A percentile compares a stretch with the other conserved stretches of the same genome.
phyloP scores from a whole-genome alignment of 2,113 vertebrate species.

The Archilochus colubris region DNA sequence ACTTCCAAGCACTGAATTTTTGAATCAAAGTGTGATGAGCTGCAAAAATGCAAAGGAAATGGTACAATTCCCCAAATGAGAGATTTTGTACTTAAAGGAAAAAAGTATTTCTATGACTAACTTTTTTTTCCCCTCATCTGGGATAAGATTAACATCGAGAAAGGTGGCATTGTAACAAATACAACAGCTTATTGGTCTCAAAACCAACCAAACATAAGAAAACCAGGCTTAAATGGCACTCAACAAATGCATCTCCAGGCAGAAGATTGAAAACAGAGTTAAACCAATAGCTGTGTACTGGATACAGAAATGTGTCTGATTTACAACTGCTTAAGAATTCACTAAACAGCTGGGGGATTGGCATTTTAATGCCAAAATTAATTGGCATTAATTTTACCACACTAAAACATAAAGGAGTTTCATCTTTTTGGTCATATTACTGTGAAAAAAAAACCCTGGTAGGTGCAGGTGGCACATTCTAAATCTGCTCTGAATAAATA shows the following conservation, averaged over 20 bases:
- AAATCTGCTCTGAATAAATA: neutral
- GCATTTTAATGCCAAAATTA: too few relatives aligned
- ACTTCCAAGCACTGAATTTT: neutral
- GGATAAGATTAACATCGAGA: neutral
- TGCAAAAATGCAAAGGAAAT: neutral
- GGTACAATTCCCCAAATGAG: neutral
- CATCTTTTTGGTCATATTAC: neutral
- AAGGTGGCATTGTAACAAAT: neutral
- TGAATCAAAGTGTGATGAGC: neutral
- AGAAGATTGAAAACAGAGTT: neutral
- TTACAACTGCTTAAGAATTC: neutral
- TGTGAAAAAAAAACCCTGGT: neutral
- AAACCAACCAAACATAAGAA: neutral
- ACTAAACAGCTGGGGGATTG: neutral
- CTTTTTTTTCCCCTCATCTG: neutral
- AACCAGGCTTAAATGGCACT: neutral
- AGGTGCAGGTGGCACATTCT: neutral
- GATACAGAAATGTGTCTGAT: neutral
- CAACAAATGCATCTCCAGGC: neutral
- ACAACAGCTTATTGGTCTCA: neutral
- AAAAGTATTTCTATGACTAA: neutral
- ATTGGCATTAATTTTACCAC: neutral
- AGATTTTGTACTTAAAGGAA: neutral
- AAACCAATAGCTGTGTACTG: neutral
- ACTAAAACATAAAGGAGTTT: neutral